Conservation (phyloP, 2,113 vertebrate genomes). For the Rhea americana region DNA sequence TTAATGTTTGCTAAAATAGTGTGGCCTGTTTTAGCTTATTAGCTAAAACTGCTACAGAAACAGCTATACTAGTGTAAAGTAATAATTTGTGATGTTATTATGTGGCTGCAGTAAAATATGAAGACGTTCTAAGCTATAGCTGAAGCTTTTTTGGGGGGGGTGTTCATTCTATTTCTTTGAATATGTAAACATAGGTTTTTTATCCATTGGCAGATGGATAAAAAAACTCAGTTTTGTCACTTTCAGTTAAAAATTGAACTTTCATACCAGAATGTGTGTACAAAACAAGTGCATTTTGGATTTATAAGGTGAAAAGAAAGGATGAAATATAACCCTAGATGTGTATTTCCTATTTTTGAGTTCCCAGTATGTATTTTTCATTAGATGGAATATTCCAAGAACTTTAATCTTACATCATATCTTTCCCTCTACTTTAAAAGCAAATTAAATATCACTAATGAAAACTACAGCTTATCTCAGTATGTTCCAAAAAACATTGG, state of each 20-base stretch:
- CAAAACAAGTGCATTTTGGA: background rate
- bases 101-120: background rate
- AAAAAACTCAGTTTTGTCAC: background rate
- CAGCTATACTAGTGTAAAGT: background rate
- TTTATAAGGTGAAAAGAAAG: background rate
- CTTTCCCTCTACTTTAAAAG: background rate
- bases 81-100: background rate
- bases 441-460: background rate
- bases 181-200: background rate
- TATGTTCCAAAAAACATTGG: background rate
- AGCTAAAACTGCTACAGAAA: background rate
- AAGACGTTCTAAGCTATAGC: background rate
- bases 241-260: background rate
- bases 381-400: background rate
- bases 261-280: background rate
- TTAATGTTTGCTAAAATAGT: background rate
- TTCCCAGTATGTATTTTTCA: background rate
- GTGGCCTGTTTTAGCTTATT: background rate
- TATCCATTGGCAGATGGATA: background rate
- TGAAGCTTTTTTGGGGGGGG: background rate
- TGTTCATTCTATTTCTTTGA: background rate
- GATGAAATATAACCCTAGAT: background rate
- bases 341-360: background rate
- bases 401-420: fast-evolving
- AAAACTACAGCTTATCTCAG: background rate